Evolutionary conservation across 2,888 invertebrate genomes (phyloP).

Genomic region (Watsonalla binaria): DNA sequence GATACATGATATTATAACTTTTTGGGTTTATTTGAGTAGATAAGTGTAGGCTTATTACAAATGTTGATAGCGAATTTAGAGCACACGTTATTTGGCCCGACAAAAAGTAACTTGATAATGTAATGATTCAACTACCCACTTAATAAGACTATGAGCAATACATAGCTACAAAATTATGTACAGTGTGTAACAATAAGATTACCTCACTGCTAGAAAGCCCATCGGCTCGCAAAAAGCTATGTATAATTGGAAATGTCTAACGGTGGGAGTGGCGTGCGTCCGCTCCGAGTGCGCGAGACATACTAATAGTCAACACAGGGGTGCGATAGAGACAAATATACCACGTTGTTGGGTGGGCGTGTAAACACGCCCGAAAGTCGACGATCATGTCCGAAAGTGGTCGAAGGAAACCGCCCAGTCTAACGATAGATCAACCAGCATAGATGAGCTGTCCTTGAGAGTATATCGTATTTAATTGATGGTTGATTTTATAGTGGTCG

Average conservation of each 20-base stretch:
- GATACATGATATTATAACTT: no score
- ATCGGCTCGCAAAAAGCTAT: slow-evolving; percentile 68
- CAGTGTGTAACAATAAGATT: slow-evolving; percentile 17
- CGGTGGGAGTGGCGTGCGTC: slow-evolving; percentile 59
- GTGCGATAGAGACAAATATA: slow-evolving; percentile 41
- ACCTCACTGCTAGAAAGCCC: slow-evolving; percentile 63
- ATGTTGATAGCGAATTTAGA: no score
- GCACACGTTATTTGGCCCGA: no score
- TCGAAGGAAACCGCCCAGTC: slow-evolving; percentile 67
- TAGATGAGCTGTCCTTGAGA: slow-evolving; percentile 34
- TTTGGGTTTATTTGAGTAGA: no score
- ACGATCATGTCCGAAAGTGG: slow-evolving; percentile 54
- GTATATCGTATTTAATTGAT: not conserved
- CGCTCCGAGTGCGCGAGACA: slow-evolving; percentile 39
- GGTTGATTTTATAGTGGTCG: not conserved
- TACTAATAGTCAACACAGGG: slow-evolving; percentile 22
- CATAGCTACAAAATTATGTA: not conserved
- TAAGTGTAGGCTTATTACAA: no score
- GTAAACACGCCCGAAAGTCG: slow-evolving; percentile 44
- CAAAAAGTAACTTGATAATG: no score
- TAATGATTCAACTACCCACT: no score
- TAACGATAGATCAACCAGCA: slow-evolving; percentile 37
- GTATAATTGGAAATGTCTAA: slow-evolving; percentile 71
- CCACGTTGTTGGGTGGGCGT: slow-evolving; percentile 55
- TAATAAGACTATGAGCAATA: no score